Conservation (phyloP, 2,888 invertebrate species). For the Netelia fuscicornis region DNA sequence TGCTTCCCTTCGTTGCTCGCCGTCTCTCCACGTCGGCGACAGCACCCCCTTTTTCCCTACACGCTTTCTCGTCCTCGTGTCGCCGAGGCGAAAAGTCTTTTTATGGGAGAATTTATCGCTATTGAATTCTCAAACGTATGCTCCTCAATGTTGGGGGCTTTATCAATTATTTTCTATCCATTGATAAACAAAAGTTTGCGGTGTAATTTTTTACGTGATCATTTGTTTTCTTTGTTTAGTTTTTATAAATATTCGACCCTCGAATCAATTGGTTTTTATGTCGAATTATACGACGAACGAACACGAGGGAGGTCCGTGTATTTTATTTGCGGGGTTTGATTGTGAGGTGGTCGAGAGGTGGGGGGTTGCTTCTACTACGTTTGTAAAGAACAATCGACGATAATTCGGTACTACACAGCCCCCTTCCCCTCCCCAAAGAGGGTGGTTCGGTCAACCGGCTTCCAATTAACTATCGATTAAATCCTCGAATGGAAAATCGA, state of each 20-base stretch:
- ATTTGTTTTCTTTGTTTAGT: no score
- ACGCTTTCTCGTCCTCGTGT: slow-evolving; percentile 11
- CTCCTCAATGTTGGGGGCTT: neutral
- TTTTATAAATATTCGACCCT: no score
- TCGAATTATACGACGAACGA: neutral
- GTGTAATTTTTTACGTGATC: no score
- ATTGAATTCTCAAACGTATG: neutral
- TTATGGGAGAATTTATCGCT: slow-evolving; percentile 17
- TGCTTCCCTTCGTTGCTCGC: slow-evolving; percentile 13
- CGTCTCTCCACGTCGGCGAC: neutral
- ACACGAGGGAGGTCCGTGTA: neutral
- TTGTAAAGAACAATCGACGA: slow-evolving; percentile 55
- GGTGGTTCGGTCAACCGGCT: slow-evolving; percentile 35
- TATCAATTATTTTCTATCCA: neutral
- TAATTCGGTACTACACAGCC: slow-evolving; percentile 37
- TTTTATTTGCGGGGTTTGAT: neutral
- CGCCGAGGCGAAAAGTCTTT: neutral
- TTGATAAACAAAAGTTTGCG: neutral
- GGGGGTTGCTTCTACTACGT: slow-evolving; percentile 18
- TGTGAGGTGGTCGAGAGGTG: neutral
- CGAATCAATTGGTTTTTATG: slow-evolving; percentile 2
- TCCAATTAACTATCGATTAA: slow-evolving; percentile 66
- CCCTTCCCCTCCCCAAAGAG: neutral
- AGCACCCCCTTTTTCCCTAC: slow-evolving; percentile 23
- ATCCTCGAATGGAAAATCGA: slow-evolving; percentile 63